Base-by-base conservation (phyloP, 1,140 invertebrate species). In the Diachasmimorpha longicaudata region DNA sequence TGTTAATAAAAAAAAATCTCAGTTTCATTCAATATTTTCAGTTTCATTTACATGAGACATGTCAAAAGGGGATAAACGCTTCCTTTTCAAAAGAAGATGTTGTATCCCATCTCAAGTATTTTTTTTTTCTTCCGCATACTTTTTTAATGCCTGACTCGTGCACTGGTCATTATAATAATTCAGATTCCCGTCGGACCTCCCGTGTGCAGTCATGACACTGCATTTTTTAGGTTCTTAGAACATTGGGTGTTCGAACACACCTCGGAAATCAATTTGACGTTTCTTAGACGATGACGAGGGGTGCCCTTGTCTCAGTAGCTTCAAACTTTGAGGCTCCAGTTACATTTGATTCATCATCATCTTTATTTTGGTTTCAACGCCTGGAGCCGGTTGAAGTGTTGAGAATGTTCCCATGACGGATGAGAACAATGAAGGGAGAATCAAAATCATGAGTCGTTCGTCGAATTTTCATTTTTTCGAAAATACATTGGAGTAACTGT, bases 121-220 rank as follows among this genome's bases (percentile, higher is more conserved):
- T 63, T 75, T 78, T 80, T 79, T 81, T 39, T 58, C 77, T 39
- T 58, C 77, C 66, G 16, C 70, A 42, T 58, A 63, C 67, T 48
- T 72, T 52, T 75, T 58, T 55, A 21, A 58, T 36, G n/a, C 66
- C 66, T 52, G 31, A 58, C 63, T 78, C 69, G 68, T 55, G 67
- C 31, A 39, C 55, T 44, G 67, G 74, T 74, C 73, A 79, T 77
- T 75, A 79, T 77, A 71, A 78, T 82, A 80, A 84, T 83, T 83
- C 76, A 66, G 78, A 72, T 77, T 80, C 71, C 75, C 80, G 75
- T 79, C 68, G 79, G 87, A 88, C 86, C 87, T 88, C 85, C 86
- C 85, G 81, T 79, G 77, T 78, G 16, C 31, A 36, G 72, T 81
- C 77, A 79, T 86, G 85, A 86, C 84, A 67, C 79, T 78, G 85